Percentiles rank a stretch among this genome's conserved stretches.
These are phyloP conservation scores for Cisticola juncidis DNA, from an alignment of 2,113 vertebrate species.

Conservation along the genomic window DNA sequence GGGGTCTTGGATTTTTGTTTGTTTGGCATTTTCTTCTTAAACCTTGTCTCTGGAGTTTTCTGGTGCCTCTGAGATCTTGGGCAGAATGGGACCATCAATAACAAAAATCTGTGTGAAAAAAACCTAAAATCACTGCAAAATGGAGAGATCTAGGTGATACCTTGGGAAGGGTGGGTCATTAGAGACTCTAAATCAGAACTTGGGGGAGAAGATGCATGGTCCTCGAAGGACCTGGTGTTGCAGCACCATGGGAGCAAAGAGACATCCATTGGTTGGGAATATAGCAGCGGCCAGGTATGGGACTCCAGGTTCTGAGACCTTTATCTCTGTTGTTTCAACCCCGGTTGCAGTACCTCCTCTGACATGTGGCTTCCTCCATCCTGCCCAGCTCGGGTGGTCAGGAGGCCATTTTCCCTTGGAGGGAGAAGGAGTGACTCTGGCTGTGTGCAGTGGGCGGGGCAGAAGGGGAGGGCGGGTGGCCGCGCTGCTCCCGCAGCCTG, in stretches of 20 bases:
- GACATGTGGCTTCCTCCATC: conserved; percentile 61
- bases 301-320: neutral
- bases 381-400: conserved; percentile 73
- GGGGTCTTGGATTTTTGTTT: neutral
- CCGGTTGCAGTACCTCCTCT: conserved; percentile 16
- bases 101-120: neutral
- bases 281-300: neutral
- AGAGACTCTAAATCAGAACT: neutral
- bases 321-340: neutral
- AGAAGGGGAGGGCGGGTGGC: conserved; percentile 48
- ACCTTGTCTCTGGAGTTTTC: neutral
- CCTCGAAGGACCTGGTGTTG: neutral
- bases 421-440: conserved; percentile 72
- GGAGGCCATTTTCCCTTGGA: conserved; percentile 83
- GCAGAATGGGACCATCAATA: neutral
- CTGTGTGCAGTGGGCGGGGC: conserved; percentile 67
- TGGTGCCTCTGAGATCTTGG: neutral
- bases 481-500: conserved; percentile 43
- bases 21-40: neutral
- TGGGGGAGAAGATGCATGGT: neutral
- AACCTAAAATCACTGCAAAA: neutral
- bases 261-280: neutral
- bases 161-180: neutral
- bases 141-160: neutral
- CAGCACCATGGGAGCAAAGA: neutral